Conservation (phyloP, 2,888 invertebrate species). For the Agrochola lota region DNA sequence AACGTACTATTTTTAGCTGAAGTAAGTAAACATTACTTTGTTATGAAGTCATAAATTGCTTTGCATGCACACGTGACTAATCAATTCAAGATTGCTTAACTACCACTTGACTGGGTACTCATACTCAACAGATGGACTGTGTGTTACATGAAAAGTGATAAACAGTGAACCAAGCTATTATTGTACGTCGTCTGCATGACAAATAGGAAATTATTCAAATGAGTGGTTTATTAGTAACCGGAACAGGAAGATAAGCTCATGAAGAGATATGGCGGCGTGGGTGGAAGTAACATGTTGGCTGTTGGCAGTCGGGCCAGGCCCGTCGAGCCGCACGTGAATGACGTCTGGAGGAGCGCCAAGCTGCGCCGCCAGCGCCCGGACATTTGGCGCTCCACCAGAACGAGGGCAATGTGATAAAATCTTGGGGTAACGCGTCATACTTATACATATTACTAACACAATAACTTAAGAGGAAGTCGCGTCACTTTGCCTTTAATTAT, state of each 20-base stretch:
- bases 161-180: constrained; percentile 24
- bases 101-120: constrained; percentile 41
- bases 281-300: constrained; percentile 73
- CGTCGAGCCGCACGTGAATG: constrained; percentile 77
- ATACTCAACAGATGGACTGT: constrained; percentile 40
- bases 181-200: constrained; percentile 12
- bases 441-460: constrained; percentile 56
- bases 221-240: constrained; percentile 69
- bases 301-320: constrained; percentile 42
- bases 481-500: constrained; percentile 6
- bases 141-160: constrained; percentile 33
- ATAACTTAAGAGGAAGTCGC: constrained; percentile 34
- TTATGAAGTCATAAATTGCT: constrained; percentile 41
- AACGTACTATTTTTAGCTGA: constrained; percentile 24
- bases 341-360: constrained; percentile 75
- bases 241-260: constrained; percentile 81
- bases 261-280: constrained; percentile 71
- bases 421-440: constrained; percentile 65
- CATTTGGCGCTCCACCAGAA: constrained; percentile 81
- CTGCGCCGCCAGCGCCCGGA: constrained; percentile 71
- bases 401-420: constrained; percentile 79
- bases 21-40: constrained; percentile 48
- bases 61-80: constrained; percentile 53
- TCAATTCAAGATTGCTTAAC: constrained; percentile 57
- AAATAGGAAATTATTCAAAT: constrained; percentile 45